These are phyloP conservation scores for Drosophila kurseongensis DNA, from an alignment of 1,140 invertebrate genomes.

Conservation along the genomic window DNA sequence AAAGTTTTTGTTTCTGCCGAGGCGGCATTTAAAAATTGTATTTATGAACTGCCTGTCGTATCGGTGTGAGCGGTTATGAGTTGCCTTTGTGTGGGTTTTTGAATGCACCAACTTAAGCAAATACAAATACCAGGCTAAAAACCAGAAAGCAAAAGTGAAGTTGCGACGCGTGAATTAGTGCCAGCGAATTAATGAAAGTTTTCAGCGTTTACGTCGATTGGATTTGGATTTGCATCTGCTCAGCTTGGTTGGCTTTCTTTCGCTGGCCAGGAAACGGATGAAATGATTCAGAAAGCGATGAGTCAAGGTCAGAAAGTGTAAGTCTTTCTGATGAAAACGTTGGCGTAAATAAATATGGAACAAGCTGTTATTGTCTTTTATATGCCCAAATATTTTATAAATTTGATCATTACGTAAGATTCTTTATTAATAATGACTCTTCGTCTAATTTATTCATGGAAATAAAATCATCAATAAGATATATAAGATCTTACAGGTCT, in stretches of 20 bases:
- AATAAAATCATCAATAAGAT: too few relatives aligned
- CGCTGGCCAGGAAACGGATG: slow-evolving; percentile 42
- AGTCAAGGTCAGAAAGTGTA: slow-evolving; percentile 34
- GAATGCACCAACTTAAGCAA: slow-evolving; percentile 16
- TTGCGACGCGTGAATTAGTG: slow-evolving; percentile 57
- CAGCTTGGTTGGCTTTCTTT: slow-evolving; percentile 32
- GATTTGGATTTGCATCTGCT: slow-evolving; percentile 29
- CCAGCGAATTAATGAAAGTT: slow-evolving; percentile 75
- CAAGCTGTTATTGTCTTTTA: not conserved
- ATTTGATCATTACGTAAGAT: not conserved
- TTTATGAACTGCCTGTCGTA: slow-evolving; percentile 56
- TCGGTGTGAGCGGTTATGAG: slow-evolving; percentile 20
- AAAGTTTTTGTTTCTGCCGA: slow-evolving; percentile 71
- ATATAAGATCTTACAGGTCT: not conserved
- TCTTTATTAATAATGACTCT: not conserved
- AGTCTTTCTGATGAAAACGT: slow-evolving; percentile 25
- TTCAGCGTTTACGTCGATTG: slow-evolving; percentile 15
- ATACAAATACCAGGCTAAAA: slow-evolving; percentile 16
- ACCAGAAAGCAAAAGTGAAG: slow-evolving; percentile 66
- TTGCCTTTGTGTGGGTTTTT: slow-evolving; percentile 20
- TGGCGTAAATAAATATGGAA: slow-evolving; percentile 2
- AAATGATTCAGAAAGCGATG: slow-evolving; percentile 58
- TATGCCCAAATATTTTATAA: not conserved
- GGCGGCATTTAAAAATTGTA: slow-evolving; percentile 77
- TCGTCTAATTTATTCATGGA: not conserved